Evolutionary conservation across 2,797 vertebrate species (phyloP).

Genomic region (Chlorospingus semifuscus): DNA sequence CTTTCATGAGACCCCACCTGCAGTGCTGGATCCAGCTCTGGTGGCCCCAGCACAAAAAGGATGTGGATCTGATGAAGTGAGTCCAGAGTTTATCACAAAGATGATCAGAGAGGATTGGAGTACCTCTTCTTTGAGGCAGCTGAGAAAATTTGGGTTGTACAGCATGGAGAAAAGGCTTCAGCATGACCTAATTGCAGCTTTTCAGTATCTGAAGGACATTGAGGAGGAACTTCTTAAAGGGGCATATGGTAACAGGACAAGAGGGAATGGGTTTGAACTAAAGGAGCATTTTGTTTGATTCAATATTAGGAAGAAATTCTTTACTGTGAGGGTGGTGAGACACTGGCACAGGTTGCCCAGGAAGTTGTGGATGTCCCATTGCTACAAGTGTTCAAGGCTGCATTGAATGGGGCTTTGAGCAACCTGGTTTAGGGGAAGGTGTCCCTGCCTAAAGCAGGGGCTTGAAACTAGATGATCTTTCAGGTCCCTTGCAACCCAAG

Average conservation of each 20-base stretch:
- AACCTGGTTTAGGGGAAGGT: neutral
- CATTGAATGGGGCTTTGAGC: neutral
- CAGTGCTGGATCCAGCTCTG: neutral
- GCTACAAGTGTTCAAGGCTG: neutral
- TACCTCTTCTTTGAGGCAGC: neutral
- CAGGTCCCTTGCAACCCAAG: neutral
- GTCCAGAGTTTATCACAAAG: neutral
- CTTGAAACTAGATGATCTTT: neutral
- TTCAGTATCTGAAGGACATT: neutral
- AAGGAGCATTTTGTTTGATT: neutral
- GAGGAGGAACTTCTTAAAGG: neutral
- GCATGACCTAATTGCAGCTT: neutral
- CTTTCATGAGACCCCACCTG: neutral
- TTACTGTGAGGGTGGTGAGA: neutral
- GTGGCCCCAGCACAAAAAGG: neutral
- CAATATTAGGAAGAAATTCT: neutral
- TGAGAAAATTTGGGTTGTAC: neutral
- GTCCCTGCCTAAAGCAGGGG: neutral
- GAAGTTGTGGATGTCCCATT: neutral
- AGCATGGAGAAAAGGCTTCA: neutral
- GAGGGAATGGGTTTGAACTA: neutral
- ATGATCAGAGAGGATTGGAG: neutral
- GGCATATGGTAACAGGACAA: neutral
- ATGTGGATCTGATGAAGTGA: neutral
- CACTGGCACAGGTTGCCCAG: neutral